These are phyloP conservation scores for Abramis brama DNA, from an alignment of 2,113 vertebrate genomes.

Conservation along the genomic window DNA sequence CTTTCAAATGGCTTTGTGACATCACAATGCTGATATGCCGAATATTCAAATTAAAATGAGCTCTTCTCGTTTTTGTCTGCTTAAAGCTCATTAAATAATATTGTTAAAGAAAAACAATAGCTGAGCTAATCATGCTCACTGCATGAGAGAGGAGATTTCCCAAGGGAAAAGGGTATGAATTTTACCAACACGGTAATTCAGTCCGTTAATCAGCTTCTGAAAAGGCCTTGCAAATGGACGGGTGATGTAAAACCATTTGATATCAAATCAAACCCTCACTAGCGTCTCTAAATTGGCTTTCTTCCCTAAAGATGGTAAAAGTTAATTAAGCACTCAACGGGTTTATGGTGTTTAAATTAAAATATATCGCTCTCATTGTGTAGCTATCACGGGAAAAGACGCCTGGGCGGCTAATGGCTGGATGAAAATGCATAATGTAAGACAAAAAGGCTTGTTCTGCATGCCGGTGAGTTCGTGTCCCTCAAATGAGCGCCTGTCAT, in stretches of 20 bases:
- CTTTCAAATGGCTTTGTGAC: slow-evolving; percentile 17
- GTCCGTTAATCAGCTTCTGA: slow-evolving; percentile 91
- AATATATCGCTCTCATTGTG: slow-evolving; percentile 90
- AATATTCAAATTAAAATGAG: slow-evolving; percentile 83
- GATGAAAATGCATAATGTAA: slow-evolving; percentile 81
- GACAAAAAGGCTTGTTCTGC: slow-evolving; percentile 28
- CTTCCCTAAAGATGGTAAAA: slow-evolving; percentile 93
- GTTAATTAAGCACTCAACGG: slow-evolving; percentile 96
- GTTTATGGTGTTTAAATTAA: slow-evolving; percentile 93
- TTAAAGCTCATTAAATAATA: slow-evolving; percentile 91
- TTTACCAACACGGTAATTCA: slow-evolving; percentile 93
- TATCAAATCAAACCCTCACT: slow-evolving; percentile 88
- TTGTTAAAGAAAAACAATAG: slow-evolving; percentile 88
- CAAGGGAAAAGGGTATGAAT: slow-evolving; percentile 83
- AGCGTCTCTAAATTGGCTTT: slow-evolving; percentile 90
- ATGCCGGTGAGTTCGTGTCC: background rate
- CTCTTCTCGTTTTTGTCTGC: slow-evolving; percentile 82
- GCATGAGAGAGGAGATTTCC: slow-evolving; percentile 91
- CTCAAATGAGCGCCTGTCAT: background rate
- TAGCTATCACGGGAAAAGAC: slow-evolving; percentile 79
- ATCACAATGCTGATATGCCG: slow-evolving; percentile 77
- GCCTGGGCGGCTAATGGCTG: slow-evolving; percentile 74
- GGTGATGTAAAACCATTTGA: slow-evolving; percentile 89
- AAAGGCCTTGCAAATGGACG: slow-evolving; percentile 77
- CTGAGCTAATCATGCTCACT: slow-evolving; percentile 87